Conservation (phyloP, 2,888 invertebrate species). For the Sylvicola cinctus region DNA sequence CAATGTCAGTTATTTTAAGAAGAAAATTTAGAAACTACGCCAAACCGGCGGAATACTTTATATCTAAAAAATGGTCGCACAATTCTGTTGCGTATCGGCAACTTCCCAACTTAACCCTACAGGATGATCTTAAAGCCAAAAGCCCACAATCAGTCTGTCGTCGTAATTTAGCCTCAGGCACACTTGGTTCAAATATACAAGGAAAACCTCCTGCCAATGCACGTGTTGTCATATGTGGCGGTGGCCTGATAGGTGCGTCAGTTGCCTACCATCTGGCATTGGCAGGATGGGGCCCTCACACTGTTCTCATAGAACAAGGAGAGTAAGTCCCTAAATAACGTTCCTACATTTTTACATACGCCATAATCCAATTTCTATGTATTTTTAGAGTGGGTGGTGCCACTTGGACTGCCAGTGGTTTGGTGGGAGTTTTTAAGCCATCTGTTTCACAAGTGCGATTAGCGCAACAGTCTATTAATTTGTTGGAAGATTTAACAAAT, state of each 20-base stretch:
- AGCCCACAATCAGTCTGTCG: no score
- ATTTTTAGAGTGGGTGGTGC: slow-evolving; percentile 48
- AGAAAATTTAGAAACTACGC: no score
- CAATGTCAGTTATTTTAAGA: no score
- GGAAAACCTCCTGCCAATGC: slow-evolving; percentile 28
- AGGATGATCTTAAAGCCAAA: no score
- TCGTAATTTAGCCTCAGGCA: no score
- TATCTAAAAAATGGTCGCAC: no score
- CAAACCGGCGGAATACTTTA: no score
- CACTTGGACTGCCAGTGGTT: slow-evolving; percentile 58
- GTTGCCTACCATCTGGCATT: slow-evolving; percentile 77
- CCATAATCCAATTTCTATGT: slow-evolving; percentile 5
- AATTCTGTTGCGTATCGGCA: no score
- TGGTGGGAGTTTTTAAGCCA: slow-evolving; percentile 73
- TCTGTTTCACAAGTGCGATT: slow-evolving; percentile 59
- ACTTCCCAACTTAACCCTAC: no score
- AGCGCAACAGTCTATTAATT: slow-evolving; percentile 53
- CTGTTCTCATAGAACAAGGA: slow-evolving; percentile 69
- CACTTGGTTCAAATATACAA: no score
- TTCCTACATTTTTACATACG: no score
- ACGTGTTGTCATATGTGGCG: slow-evolving; percentile 74
- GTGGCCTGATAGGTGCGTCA: slow-evolving; percentile 79
- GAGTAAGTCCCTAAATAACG: slow-evolving; percentile 30
- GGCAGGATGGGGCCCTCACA: slow-evolving; percentile 63
- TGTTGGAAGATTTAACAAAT: slow-evolving; percentile 45